A percentile compares a stretch with the other conserved stretches of the same genome.
These are phyloP conservation scores for Enoplolaimus lenunculus DNA, from an alignment of 2,888 invertebrate genomes.

Conservation along the genomic window DNA sequence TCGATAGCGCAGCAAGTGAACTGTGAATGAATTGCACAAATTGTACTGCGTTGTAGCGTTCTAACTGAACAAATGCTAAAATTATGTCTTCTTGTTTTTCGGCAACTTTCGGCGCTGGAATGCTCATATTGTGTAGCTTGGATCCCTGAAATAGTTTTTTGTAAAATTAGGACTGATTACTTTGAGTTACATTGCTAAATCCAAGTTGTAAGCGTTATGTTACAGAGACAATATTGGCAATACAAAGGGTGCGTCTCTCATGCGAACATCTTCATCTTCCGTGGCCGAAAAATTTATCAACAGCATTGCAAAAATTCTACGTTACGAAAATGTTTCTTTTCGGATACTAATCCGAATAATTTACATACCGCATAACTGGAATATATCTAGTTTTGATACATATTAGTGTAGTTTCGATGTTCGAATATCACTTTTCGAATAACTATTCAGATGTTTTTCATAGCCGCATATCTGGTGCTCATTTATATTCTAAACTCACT, in stretches of 20 bases:
- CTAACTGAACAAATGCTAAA: conserved; percentile 52
- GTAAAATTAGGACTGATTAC: background rate
- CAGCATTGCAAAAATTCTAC: background rate
- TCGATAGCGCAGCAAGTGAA: conserved; percentile 51
- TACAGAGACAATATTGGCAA: too few species aligned
- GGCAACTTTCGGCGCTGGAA: conserved; percentile 32
- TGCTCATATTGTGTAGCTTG: conserved; percentile 34
- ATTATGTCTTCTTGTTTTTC: conserved; percentile 46
- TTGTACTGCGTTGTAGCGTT: conserved; percentile 50
- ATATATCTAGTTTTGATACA: too few species aligned
- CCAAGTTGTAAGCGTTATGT: too few species aligned
- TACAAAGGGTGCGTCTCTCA: too few species aligned
- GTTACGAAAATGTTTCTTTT: background rate
- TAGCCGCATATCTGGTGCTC: too few species aligned
- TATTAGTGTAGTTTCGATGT: too few species aligned
- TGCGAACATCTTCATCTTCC: background rate
- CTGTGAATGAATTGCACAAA: conserved; percentile 53
- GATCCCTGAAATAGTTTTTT: conserved; percentile 30
- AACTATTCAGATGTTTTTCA: too few species aligned
- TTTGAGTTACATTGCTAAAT: background rate
- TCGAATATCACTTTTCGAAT: too few species aligned
- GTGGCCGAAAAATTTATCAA: background rate
- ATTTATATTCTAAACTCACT: conserved; percentile 21
- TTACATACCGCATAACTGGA: too few species aligned
- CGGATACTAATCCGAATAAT: background rate